These are phyloP conservation scores for Xiphias gladius DNA, from an alignment of 2,113 vertebrate genomes.

Conservation along the genomic window DNA sequence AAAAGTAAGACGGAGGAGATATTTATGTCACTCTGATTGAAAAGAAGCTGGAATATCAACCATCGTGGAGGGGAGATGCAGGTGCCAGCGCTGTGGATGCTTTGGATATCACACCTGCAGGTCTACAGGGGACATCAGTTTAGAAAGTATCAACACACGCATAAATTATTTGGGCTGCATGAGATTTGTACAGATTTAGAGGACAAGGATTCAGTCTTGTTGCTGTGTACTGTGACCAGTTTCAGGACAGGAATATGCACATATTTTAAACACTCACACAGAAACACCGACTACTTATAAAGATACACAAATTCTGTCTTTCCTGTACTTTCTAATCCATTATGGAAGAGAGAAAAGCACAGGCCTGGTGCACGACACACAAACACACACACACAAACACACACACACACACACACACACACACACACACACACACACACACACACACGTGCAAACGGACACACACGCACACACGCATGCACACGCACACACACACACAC, in stretches of 20 bases:
- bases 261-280: neutral
- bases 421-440: conserved; percentile 17
- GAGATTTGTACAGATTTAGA: neutral
- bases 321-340: neutral
- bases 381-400: neutral
- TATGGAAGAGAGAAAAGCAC: conserved; percentile 5
- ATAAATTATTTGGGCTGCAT: neutral
- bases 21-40: conserved; percentile 20
- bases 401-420: conserved; percentile 3
- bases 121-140: neutral
- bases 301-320: conserved; percentile 2
- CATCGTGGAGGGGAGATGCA: neutral
- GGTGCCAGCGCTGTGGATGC: neutral
- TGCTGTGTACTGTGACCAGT: neutral
- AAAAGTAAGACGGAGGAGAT: neutral
- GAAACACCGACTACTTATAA: neutral
- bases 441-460: conserved; percentile 17
- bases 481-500: conserved; percentile 9
- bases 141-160: neutral
- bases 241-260: neutral
- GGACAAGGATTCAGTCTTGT: neutral
- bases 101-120: conserved; percentile 24
- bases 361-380: conserved; percentile 10
- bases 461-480: neutral
- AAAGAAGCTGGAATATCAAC: neutral